Evolutionary conservation across 2,888 invertebrate species (phyloP).

Genomic region (Conchocele bisecta): DNA sequence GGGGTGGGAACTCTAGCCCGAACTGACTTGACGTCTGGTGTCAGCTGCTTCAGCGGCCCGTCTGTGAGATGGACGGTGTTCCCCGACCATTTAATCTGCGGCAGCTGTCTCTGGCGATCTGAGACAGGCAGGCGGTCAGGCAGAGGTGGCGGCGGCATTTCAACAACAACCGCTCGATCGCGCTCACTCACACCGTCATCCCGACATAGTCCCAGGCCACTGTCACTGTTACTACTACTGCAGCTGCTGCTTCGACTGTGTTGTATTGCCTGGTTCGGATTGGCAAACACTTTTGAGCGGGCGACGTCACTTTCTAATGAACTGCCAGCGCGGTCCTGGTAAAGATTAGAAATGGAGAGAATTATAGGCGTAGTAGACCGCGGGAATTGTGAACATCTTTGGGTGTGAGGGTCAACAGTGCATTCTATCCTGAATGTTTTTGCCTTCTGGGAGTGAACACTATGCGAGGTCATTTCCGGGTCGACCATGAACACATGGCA

Average conservation of each 20-base stretch:
- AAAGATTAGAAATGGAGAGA: constrained; percentile 85
- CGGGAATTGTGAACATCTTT: constrained; percentile 93
- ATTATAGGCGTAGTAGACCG: constrained; percentile 89
- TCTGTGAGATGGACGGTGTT: constrained; percentile 55
- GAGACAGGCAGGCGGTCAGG: constrained; percentile 40
- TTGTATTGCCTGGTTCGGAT: constrained; percentile 63
- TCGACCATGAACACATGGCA: constrained; percentile 98
- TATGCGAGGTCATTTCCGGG: constrained; percentile 92
- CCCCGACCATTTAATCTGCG: constrained; percentile 58
- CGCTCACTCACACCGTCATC: constrained; percentile 78
- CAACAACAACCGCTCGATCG: constrained; percentile 30
- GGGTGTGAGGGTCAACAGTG: constrained; percentile 84
- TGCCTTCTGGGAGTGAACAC: constrained; percentile 90
- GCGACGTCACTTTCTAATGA: constrained; percentile 74
- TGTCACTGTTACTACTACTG: constrained; percentile 92
- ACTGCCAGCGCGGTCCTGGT: constrained; percentile 79
- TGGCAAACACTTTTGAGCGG: constrained; percentile 74
- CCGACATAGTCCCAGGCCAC: constrained; percentile 92
- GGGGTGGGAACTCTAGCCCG: too few species aligned
- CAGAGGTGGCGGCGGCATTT: constrained; percentile 42
- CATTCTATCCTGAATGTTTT: constrained; percentile 91
- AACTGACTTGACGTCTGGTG: constrained; percentile 58
- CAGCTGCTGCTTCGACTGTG: constrained; percentile 85
- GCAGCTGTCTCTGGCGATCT: constrained; percentile 30
- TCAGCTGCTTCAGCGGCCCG: constrained; percentile 62